phyloP scores from a whole-genome alignment of 2,888 invertebrate genomes.

The Proisotoma minuta region DNA sequence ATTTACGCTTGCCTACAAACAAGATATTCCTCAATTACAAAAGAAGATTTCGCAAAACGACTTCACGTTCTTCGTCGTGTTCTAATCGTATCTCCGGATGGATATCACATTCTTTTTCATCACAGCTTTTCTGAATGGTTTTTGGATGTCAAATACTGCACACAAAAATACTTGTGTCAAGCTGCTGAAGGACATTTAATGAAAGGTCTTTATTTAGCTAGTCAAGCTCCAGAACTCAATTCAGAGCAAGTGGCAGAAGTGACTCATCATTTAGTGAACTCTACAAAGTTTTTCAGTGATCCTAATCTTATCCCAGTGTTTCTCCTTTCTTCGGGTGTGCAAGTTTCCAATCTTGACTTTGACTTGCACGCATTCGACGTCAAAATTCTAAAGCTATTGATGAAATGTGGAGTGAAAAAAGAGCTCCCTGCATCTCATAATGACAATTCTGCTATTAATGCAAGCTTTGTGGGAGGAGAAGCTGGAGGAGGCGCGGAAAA shows the following conservation, averaged over 20 bases:
- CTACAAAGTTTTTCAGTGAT: constrained; percentile 39
- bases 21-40: constrained; percentile 69
- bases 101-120: constrained; percentile 72
- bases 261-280: constrained; percentile 51
- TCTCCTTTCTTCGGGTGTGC: constrained; percentile 42
- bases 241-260: constrained; percentile 54
- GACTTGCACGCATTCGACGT: constrained; percentile 36
- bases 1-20: constrained; percentile 76
- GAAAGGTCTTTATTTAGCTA: constrained; percentile 69
- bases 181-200: constrained; percentile 83
- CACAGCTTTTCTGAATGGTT: constrained; percentile 94
- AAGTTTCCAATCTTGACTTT: constrained; percentile 30
- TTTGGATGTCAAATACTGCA: constrained; percentile 95
- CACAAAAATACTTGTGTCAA: constrained; percentile 85
- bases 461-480: constrained; percentile 6
- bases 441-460: constrained; percentile 17
- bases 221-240: constrained; percentile 54
- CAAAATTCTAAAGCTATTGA: constrained; percentile 43
- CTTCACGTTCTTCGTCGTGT: constrained; percentile 68
- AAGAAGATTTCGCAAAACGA: constrained; percentile 74
- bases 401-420: constrained; percentile 40
- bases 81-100: constrained; percentile 51
- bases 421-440: constrained; percentile 6
- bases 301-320: constrained; percentile 39
- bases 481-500: constrained; percentile 49